phyloP scores from a whole-genome alignment of 2,797 vertebrate genomes.

The Acrocephalus scirpaceus region DNA sequence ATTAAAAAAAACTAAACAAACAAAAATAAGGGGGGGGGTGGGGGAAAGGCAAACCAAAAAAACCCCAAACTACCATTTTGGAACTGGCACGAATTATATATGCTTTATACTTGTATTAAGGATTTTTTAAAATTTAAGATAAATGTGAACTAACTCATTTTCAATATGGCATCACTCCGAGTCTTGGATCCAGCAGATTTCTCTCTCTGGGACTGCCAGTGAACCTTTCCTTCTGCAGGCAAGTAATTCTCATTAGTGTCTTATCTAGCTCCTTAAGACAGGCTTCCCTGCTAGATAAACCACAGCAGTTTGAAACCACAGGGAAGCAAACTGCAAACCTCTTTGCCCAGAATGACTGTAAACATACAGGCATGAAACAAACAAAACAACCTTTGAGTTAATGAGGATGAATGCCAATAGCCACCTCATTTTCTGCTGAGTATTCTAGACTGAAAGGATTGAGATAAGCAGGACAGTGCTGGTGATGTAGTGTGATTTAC shows the following conservation, averaged over 20 bases:
- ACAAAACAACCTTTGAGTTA: not conserved
- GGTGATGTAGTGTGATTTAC: not conserved
- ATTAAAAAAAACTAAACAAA: not conserved
- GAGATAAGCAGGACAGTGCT: not conserved
- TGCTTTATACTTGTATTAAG: not conserved
- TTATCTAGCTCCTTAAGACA: not conserved
- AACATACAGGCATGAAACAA: not conserved
- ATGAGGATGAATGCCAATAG: not conserved
- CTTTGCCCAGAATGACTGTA: not conserved
- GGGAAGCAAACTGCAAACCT: not conserved
- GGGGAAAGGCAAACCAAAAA: not conserved
- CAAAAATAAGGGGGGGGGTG: no score
- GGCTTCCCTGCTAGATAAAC: not conserved
- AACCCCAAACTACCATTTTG: not conserved
- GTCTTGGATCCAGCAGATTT: not conserved
- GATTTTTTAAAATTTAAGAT: not conserved
- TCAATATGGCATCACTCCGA: not conserved
- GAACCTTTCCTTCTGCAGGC: not conserved
- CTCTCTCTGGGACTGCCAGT: not conserved
- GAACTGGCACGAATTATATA: not conserved
- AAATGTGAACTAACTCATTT: not conserved
- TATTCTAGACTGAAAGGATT: not conserved
- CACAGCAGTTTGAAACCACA: not conserved
- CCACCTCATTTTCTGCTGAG: not conserved
- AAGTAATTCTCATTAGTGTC: not conserved